Evolutionary conservation across 2,113 vertebrate genomes (phyloP).

Genomic region (Anguilla japonica): DNA sequence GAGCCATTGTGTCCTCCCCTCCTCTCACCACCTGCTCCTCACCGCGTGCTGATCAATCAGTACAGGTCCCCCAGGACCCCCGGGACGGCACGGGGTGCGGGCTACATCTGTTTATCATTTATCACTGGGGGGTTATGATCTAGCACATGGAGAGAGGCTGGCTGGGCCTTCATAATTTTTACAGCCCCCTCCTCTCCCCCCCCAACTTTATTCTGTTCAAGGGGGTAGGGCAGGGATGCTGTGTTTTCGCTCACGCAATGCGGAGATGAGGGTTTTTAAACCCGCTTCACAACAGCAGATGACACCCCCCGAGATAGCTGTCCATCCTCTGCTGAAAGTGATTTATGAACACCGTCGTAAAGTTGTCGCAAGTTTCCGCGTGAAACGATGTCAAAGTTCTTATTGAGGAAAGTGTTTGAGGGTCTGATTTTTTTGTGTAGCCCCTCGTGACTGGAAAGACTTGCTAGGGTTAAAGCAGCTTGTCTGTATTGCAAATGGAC

Average conservation of each 20-base stretch:
- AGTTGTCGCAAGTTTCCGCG: no score
- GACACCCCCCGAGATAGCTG: background rate
- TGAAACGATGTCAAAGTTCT: no score
- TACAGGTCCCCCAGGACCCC: slow-evolving; percentile 15
- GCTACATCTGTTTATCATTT: slow-evolving; percentile 31
- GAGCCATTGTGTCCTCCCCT: background rate
- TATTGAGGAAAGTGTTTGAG: no score
- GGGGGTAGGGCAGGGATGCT: background rate
- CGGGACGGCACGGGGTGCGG: slow-evolving; percentile 12
- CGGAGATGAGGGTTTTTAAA: background rate
- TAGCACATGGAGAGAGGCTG: background rate
- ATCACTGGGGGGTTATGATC: slow-evolving; percentile 23
- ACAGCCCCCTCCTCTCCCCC: background rate
- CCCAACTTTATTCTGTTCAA: background rate
- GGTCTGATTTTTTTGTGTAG: no score
- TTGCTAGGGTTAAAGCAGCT: background rate
- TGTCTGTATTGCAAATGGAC: background rate
- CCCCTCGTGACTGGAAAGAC: no score
- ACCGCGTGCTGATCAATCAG: slow-evolving; percentile 19
- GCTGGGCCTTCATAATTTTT: slow-evolving; percentile 11
- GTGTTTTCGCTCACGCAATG: background rate
- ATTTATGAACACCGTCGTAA: background rate
- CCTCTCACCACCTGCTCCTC: slow-evolving; percentile 24
- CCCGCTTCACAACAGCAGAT: background rate
- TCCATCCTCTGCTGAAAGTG: background rate